Evolutionary conservation across 2,888 invertebrate species (phyloP).

Genomic region (Epistrophe eligans): DNA sequence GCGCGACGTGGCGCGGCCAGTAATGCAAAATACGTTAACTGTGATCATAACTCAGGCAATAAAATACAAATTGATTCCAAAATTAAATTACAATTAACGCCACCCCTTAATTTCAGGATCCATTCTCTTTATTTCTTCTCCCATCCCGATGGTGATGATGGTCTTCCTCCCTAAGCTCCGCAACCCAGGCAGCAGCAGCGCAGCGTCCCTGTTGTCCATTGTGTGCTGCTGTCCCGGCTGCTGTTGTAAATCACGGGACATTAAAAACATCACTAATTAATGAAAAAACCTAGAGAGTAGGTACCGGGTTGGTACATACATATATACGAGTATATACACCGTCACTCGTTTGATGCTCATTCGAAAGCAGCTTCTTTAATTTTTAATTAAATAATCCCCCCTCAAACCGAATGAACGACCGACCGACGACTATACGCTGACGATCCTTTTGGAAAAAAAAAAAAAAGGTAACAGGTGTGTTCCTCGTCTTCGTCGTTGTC

Average conservation of each 20-base stretch:
- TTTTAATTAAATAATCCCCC: constrained; percentile 74
- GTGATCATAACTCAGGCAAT: constrained; percentile 69
- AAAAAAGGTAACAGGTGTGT: constrained; percentile 68
- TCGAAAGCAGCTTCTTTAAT: constrained; percentile 69
- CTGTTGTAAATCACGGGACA: constrained; percentile 57
- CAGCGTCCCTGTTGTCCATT: not conserved
- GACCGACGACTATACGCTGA: not conserved
- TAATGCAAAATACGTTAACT: constrained; percentile 58
- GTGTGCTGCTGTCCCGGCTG: not conserved
- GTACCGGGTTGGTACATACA: not conserved
- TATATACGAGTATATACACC: no score
- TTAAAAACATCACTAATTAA: constrained; percentile 67
- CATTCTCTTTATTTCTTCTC: not conserved
- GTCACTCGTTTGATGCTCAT: constrained; percentile 43
- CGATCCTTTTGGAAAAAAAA: constrained; percentile 4
- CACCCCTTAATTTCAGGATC: constrained; percentile 43
- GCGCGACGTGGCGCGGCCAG: not conserved
- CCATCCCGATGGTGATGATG: not conserved
- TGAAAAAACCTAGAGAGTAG: constrained; percentile 54
- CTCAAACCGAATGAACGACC: constrained; percentile 12
- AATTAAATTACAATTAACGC: constrained; percentile 75
- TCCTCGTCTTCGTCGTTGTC: constrained; percentile 44
- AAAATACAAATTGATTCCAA: constrained; percentile 74
- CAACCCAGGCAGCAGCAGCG: not conserved
- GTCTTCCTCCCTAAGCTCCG: not conserved